Evolutionary conservation across 2,888 invertebrate species (phyloP).

Genomic region (Penaeus monodon): DNA sequence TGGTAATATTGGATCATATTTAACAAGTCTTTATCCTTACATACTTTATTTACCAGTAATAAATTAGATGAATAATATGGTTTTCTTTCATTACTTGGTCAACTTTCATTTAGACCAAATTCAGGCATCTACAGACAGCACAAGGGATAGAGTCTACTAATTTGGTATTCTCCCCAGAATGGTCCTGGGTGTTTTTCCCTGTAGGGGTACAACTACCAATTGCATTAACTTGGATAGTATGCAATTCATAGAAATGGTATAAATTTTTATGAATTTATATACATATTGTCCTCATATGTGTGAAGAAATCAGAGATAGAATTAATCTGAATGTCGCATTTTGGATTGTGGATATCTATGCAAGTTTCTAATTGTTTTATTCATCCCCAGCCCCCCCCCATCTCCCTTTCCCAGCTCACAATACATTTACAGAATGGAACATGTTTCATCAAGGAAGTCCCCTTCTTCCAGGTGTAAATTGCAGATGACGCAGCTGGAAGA

Average conservation of each 20-base stretch:
- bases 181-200: constrained; percentile 70
- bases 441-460: constrained; percentile 69
- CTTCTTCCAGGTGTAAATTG: constrained; percentile 70
- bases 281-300: neutral
- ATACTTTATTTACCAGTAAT: too few relatives aligned
- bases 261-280: neutral
- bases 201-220: constrained; percentile 71
- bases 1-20: too few relatives aligned
- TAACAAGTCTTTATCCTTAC: too few relatives aligned
- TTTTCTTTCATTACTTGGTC: neutral
- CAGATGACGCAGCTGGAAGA: constrained; percentile 70
- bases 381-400: neutral
- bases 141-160: constrained; percentile 68
- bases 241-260: neutral
- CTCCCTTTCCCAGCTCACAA: neutral
- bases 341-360: neutral
- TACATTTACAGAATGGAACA: constrained; percentile 66
- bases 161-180: constrained; percentile 68
- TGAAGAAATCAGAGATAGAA: neutral
- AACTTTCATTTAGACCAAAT: constrained; percentile 55
- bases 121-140: constrained; percentile 51
- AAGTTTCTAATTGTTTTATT: neutral
- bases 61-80: too few relatives aligned
- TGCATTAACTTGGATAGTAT: constrained; percentile 67
- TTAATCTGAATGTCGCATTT: neutral